Base-by-base conservation (phyloP, 1,140 invertebrate species). In the Drosophila suzukii region DNA sequence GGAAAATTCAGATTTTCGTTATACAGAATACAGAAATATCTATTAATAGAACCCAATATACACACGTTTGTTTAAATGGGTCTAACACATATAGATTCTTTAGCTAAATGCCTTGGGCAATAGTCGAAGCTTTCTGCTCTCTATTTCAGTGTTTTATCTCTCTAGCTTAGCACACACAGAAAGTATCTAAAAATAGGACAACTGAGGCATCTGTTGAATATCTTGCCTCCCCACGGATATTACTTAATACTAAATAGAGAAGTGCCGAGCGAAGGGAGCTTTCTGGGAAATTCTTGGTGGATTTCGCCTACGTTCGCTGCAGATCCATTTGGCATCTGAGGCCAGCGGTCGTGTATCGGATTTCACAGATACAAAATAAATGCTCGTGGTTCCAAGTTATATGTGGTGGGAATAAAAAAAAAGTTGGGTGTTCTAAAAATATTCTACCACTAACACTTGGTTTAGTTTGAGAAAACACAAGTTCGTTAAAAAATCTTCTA, bases 131-230 rank as follows among this genome's bases (percentile, higher is more conserved):
- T 83, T 51, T 24, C 24, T 41, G 44, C 76, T 67, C 68, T 67
- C 60, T 13, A 11, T 36, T 27, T 30, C 27, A 11, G 24, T 17
- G 27, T 11, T 54, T 47, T 56, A 51, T 68, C 32, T 70, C 62
- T 70, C 15, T 32, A 20, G 15, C 17, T 11, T 32, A 20, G 15
- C 17, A 32, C 36, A 43, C 38, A 55, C 39, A 43, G 20, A 30
- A 46, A 60, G 13, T 56, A 20, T 58, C 83, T 82, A 82, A 73
- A 86, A 82, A 86, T 86, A 86, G 59, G 38, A 12, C 11, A 17
- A 7, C 36, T 15, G 24, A 43, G 70, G 83, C 78, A 86, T 82
- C 78, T 88, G 83, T 88, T 86, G 71, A 72, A 78, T 86, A 63
- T 86, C 68, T 67, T 60, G 62, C 47, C 56, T 72, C 50, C 43